These are phyloP conservation scores for Trachymyrmex septentrionalis DNA, from an alignment of 1,140 invertebrate species.

Conservation along the genomic window DNA sequence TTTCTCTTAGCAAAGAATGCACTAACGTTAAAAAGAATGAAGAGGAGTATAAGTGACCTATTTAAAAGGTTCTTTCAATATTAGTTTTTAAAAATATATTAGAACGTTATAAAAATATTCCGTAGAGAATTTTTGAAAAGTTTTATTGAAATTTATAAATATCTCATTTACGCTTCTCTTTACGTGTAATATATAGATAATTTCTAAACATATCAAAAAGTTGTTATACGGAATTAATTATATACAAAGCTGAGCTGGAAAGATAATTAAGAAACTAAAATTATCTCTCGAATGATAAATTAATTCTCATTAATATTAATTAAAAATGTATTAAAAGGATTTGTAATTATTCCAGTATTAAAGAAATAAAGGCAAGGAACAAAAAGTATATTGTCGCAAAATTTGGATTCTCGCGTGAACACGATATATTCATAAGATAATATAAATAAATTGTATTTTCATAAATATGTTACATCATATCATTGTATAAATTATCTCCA, in stretches of 20 bases:
- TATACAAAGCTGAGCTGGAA: neutral
- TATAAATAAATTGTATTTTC: conserved; percentile 21
- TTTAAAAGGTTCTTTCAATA: neutral
- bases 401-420: neutral
- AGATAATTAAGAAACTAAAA: conserved; percentile 1
- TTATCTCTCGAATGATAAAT: neutral
- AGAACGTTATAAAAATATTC: neutral
- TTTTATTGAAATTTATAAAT: conserved; percentile 1
- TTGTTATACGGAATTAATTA: neutral
- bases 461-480: neutral
- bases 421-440: neutral
- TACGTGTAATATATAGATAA: neutral
- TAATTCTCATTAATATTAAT: conserved; percentile 22
- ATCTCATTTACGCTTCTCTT: neutral
- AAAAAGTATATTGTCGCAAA: neutral
- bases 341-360: conserved; percentile 1
- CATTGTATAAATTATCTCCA: neutral
- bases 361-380: neutral
- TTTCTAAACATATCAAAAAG: neutral
- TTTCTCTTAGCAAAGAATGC: neutral
- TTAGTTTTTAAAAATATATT: neutral
- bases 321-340: neutral
- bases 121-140: neutral
- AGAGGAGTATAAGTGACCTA: neutral
- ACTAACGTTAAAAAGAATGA: neutral